Evolutionary conservation across 2,888 invertebrate species (phyloP), one percentile per base, ranked within the genome.

Genomic region (Agonopterix alstromeriana): DNA sequence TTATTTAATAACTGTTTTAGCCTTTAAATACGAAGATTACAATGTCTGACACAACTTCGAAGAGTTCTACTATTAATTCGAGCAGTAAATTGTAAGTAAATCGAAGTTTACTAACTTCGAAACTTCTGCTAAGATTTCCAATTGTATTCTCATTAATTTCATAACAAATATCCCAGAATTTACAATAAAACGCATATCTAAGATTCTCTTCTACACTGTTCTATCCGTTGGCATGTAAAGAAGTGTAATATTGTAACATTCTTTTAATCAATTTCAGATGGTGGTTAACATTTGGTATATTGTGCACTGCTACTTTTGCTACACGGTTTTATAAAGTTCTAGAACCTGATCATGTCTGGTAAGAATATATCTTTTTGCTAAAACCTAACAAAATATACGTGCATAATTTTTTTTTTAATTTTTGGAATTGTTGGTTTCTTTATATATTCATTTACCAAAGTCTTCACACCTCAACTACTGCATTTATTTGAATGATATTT

Each of bases 321-420:
- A 97, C 97, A 8, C 90, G 98, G 65, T 96, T 95, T 78, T 94
- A 97, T 71, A 97, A 96, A 91, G 95, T 98, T 41, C 90, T 94
- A 14, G 94, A 96, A 71, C 98, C 98, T 2, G 94, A 96, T 81
- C 98, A 98, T 92, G 95, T 98, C 27, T 98, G 98, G 97, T 97
- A 91, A 90, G 91, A 42, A 5, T 7, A 27, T 4, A 17, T 27
- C 27, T 27, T 27, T 27, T 27, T 27, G 17, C 17, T 17, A 17
- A 3, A 17, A 17, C 3, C 27, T 27, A 27, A 5, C 27, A 27
- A 27, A 27, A 27, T 27, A 27, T 27, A 5, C 7, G 5, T 27
- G 27, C 27, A 27, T 27, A 27, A 27, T 27, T 27, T 27, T 3
- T 14, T 14, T n/a, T n/a, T n/a, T n/a, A n/a, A n/a, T n/a, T n/a